Evolutionary conservation across 1,140 invertebrate species (phyloP).

Genomic region (Yoshiicerus persimilis): DNA sequence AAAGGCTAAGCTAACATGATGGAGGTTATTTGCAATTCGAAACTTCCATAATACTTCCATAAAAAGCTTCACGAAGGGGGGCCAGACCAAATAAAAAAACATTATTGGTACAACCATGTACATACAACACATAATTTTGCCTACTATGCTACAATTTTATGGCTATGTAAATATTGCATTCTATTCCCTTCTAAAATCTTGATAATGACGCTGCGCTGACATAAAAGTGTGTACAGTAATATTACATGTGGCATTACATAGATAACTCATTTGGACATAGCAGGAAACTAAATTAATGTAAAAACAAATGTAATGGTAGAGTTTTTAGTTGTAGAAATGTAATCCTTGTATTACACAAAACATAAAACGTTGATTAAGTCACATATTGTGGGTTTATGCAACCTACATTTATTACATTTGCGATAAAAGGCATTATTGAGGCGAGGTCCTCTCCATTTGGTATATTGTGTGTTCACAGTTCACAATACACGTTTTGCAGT

Average conservation of each 20-base stretch:
- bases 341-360: neutral
- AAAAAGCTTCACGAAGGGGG: neutral
- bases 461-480: neutral
- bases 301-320: neutral
- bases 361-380: neutral
- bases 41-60: neutral
- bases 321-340: neutral
- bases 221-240: no score
- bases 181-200: no score
- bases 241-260: no score
- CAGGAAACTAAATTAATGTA: neutral
- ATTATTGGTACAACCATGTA: neutral
- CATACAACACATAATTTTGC: no score
- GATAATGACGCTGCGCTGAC: no score
- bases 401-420: neutral
- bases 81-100: neutral
- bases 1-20: neutral
- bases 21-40: neutral
- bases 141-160: no score
- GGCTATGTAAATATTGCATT: no score
- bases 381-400: neutral
- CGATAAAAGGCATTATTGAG: neutral
- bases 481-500: neutral
- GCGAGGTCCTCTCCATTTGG: no score
- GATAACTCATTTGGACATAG: neutral